Base-by-base conservation (phyloP, 35 echinoderm and acorn worm species). In the Stichopus chloronotus region DNA sequence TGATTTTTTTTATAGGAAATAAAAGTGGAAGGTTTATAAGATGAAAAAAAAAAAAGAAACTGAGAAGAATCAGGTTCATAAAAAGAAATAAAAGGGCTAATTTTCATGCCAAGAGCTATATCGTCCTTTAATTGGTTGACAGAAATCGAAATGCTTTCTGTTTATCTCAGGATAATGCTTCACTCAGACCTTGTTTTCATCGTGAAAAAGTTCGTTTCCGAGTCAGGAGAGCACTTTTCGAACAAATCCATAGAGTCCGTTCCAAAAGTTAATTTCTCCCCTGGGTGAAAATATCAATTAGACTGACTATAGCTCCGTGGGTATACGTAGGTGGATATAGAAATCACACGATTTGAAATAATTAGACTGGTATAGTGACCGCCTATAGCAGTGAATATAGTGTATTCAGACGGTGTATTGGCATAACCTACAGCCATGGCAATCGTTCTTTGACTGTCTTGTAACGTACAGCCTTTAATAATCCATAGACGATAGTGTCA, bases 251-350 rank as follows among this genome's bases (percentile, higher is more conserved):
- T 85, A 74, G 19, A 85, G 82, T 23, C 82, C 13, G 55, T 58
- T 85, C 22, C 55, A 58, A 85, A 56, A 19, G 55, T 85, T 59
- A 58, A 85, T 85, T 85, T 85, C 82, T 85, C 82, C 82, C 82
- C n/a, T 85, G 55, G 82, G 82, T 85, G 82, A 85, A 85, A 85
- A 85, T 85, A 85, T 85, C 82, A 85, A 85, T 85, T 85, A 85
- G 24, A 23, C 12, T n/a, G 17, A 7, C 69, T 74, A 3, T 43
- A 43, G 30, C 30, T 43, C 30, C 30, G 3, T 43, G 30, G 30
- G 30, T 43, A 43, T 43, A 74, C 69, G 69, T 74, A 19, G 69
- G 69, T 74, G 13, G 69, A 74, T 74, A 20, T 16, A 74, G 69
- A 74, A 43, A 43, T 43, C 30, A 43, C 30, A 43, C 30, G 30